Evolutionary conservation across 2,888 invertebrate species (phyloP).

Genomic region (Cataglyphis rosenhaueri): DNA sequence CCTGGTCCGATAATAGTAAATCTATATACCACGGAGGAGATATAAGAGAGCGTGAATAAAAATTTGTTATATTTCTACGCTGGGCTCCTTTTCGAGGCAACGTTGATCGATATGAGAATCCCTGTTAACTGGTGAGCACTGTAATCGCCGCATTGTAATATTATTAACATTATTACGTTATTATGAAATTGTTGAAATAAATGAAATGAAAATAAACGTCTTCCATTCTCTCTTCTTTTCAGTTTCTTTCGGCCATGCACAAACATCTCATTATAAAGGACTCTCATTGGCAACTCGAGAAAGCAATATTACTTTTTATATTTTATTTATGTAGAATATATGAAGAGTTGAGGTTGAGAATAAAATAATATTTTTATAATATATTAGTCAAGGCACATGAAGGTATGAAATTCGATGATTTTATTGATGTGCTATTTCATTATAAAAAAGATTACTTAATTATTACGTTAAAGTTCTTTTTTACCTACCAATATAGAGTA

Average conservation of each 20-base stretch:
- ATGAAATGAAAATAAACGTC: constrained; percentile 84
- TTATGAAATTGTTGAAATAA: constrained; percentile 86
- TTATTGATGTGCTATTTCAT: constrained; percentile 66
- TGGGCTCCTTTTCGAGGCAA: constrained; percentile 85
- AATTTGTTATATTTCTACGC: constrained; percentile 85
- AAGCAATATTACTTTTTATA: background rate
- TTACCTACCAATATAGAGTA: constrained; percentile 62
- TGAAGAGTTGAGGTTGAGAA: constrained; percentile 5
- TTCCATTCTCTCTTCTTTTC: constrained; percentile 75
- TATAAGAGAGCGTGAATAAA: constrained; percentile 69
- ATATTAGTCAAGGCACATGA: constrained; percentile 1
- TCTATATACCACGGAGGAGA: constrained; percentile 81
- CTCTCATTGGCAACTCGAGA: background rate
- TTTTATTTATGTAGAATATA: background rate
- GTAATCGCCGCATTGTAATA: constrained; percentile 85
- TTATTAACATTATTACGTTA: constrained; percentile 85
- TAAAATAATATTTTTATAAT: background rate
- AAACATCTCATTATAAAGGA: background rate
- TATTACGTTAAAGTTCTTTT: constrained; percentile 60
- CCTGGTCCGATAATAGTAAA: constrained; percentile 83
- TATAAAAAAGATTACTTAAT: constrained; percentile 67
- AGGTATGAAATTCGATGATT: constrained; percentile 49
- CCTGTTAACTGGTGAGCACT: constrained; percentile 85
- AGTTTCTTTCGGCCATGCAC: constrained; percentile 47
- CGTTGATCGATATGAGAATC: constrained; percentile 85